These are phyloP conservation scores for Alosa alosa DNA, from an alignment of 2,113 vertebrate species.

Conservation along the genomic window DNA sequence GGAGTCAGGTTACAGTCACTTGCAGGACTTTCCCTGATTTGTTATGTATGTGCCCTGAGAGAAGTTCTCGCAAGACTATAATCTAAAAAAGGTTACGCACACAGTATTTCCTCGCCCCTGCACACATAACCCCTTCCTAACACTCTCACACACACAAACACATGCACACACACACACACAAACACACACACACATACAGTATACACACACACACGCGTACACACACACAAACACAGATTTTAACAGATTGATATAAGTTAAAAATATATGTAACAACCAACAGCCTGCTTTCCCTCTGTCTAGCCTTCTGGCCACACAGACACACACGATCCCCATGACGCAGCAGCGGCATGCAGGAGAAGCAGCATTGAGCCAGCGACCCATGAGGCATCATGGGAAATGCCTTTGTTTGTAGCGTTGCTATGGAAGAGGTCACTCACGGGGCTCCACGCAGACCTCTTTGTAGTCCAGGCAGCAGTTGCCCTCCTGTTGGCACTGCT, in stretches of 20 bases:
- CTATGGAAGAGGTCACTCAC: constrained; percentile 31
- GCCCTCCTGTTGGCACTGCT: constrained; percentile 32
- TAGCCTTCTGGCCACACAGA: not conserved
- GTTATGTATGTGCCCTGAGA: not conserved
- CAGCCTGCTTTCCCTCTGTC: not conserved
- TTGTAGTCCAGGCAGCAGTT: constrained; percentile 46
- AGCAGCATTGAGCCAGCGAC: not conserved
- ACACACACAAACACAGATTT: not conserved
- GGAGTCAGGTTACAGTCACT: not conserved
- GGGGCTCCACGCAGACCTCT: constrained; percentile 41
- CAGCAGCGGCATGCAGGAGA: not conserved
- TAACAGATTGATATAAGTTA: not conserved
- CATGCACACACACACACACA: not conserved
- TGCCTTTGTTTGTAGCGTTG: not conserved
- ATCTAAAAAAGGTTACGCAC: not conserved
- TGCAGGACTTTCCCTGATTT: not conserved
- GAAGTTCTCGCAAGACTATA: not conserved
- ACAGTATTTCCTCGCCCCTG: not conserved
- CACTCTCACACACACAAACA: not conserved
- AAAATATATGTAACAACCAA: not conserved
- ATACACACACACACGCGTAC: not conserved
- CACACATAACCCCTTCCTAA: not conserved
- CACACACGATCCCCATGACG: not conserved
- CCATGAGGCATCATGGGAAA: not conserved
- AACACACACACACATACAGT: not conserved